Percentiles rank a stretch among this genome's conserved stretches.
Evolutionary conservation across 2,113 vertebrate species (phyloP).

Genomic region (Channa maculata): DNA sequence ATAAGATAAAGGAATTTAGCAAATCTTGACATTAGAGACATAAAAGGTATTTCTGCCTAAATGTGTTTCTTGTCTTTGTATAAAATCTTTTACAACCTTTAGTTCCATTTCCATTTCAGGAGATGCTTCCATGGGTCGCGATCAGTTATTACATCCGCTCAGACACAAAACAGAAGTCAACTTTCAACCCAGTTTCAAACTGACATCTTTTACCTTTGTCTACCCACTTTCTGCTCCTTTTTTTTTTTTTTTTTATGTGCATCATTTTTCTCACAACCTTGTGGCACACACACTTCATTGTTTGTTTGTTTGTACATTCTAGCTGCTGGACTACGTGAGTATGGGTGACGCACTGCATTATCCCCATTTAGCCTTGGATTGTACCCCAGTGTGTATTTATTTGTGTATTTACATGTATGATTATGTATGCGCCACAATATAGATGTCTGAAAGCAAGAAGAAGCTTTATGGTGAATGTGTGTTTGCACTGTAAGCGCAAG

Average conservation of each 20-base stretch:
- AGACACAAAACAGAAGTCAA: not conserved
- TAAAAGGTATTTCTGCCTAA: too few species aligned
- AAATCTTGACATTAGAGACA: too few species aligned
- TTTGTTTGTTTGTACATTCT: slow-evolving; percentile 16
- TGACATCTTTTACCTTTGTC: not conserved
- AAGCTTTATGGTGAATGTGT: not conserved
- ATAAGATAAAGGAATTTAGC: too few species aligned
- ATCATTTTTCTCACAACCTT: slow-evolving; percentile 10
- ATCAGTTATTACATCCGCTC: too few species aligned
- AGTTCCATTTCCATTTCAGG: too few species aligned
- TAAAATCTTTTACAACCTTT: too few species aligned
- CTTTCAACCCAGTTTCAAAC: not conserved
- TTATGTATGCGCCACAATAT: not conserved
- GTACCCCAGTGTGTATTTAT: not conserved
- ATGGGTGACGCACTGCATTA: too few species aligned
- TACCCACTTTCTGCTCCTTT: not conserved
- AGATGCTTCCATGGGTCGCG: too few species aligned
- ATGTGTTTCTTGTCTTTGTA: too few species aligned
- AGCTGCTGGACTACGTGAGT: slow-evolving; percentile 4
- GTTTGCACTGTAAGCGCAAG: slow-evolving; percentile 7
- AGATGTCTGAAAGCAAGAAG: not conserved
- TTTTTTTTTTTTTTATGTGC: not conserved
- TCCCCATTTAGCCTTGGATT: slow-evolving; percentile 14
- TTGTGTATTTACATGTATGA: not conserved
- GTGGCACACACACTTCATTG: not conserved